Evolutionary conservation across 2,888 invertebrate genomes (phyloP).

Genomic region (Ornithoptera alexandrae): DNA sequence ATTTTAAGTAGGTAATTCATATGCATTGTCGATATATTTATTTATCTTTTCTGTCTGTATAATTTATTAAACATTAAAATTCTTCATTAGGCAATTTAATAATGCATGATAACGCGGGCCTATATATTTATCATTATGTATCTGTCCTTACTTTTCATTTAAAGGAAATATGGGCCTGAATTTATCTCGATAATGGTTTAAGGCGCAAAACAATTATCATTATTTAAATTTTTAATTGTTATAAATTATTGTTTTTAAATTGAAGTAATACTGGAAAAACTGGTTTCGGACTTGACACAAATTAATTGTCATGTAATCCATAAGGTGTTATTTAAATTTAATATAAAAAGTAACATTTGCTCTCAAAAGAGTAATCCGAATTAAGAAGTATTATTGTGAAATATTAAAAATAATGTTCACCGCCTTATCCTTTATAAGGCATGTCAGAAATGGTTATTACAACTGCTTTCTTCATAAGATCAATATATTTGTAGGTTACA

Average conservation of each 20-base stretch:
- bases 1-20: conserved; percentile 48
- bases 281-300: not conserved
- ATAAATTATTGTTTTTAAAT: conserved; percentile 6
- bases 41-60: conserved; percentile 33
- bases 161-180: not conserved
- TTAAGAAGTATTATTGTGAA: not conserved
- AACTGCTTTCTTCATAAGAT: not conserved
- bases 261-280: conserved; percentile 13
- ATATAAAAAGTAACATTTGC: not conserved
- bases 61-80: conserved; percentile 25
- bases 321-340: not conserved
- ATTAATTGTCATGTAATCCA: conserved; percentile 11
- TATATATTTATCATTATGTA: conserved; percentile 5
- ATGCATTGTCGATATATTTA: conserved; percentile 50
- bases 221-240: conserved; percentile 10
- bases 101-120: conserved; percentile 14
- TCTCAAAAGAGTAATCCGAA: not conserved
- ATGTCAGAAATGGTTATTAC: not conserved
- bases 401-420: not conserved
- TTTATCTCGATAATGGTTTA: conserved; percentile 1
- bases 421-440: not conserved
- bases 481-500: not conserved
- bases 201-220: conserved; percentile 14
- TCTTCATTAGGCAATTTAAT: conserved; percentile 22
- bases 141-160: conserved; percentile 12